Evolutionary conservation across 1,140 invertebrate species (phyloP).

Genomic region (Diorhabda elongata): DNA sequence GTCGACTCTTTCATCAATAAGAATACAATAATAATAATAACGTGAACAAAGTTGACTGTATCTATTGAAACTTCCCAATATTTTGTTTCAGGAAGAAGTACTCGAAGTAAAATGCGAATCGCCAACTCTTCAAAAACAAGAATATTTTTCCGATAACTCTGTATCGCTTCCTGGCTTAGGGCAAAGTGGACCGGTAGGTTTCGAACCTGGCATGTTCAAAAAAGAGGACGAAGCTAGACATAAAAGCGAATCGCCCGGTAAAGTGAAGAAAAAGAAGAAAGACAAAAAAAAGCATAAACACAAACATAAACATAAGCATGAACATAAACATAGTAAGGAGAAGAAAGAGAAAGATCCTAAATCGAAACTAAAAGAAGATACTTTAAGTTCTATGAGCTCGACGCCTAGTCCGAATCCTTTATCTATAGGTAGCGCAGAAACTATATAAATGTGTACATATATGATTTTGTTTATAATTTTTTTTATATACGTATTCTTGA

Average conservation of each 20-base stretch:
- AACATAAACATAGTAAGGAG: conserved; percentile 55
- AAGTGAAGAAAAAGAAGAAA: conserved; percentile 73
- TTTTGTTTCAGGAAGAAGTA: conserved; percentile 25
- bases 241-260: conserved; percentile 38
- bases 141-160: conserved; percentile 73
- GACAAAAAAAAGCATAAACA: conserved; percentile 78
- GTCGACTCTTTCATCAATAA: too few relatives aligned
- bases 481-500: not conserved
- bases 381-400: conserved; percentile 61
- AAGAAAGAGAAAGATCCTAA: conserved; percentile 51
- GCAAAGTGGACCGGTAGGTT: conserved; percentile 64
- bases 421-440: conserved; percentile 20
- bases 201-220: conserved; percentile 77
- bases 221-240: conserved; percentile 48
- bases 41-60: too few relatives aligned
- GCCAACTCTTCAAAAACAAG: conserved; percentile 55
- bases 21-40: too few relatives aligned
- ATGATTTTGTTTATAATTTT: not conserved
- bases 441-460: conserved; percentile 6
- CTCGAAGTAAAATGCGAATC: conserved; percentile 24
- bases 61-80: too few relatives aligned
- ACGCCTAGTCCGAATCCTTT: conserved; percentile 52
- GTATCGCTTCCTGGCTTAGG: conserved; percentile 67
- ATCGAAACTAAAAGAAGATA: conserved; percentile 52
- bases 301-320: conserved; percentile 70